Base-by-base conservation (phyloP, 2,888 invertebrate genomes). In the Drosophila phalerata region DNA sequence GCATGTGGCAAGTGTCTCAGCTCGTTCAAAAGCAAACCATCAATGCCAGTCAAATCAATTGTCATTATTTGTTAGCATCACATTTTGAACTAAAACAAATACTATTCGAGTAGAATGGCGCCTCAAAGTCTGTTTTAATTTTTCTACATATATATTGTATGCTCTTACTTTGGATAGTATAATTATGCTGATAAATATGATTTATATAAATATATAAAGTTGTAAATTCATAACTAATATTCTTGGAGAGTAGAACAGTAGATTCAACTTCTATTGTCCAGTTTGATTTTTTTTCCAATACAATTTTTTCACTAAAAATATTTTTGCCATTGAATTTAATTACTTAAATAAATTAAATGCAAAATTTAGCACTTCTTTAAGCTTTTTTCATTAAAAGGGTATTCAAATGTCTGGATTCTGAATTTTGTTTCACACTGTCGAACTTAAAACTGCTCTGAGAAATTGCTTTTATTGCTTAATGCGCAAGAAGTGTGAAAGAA, bases 11-110 rank as follows among this genome's bases (percentile, higher is more conserved):
- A 42, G 34, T 32, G 45, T 32, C 30, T 38, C 45, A 47, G 52
- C 38, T 30, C 15, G 0, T 51, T 47, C n/a, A 38, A 55, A 51
- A 22, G 34, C 32, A 17, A 53, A 34, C 55, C 67, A 80, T 82
- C 83, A 81, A 70, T 77, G 60, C 64, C 73, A 84, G 82, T 66
- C 69, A 79, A 65, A 82, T 82, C 83, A 85, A 79, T 73, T 77
- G 74, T 74, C 69, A 57, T 74, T 81, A 81, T 81, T 70, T 81
- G 77, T 77, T 72, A 63, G 60, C 73, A 67, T 69, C 69, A 43
- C 40, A 45, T 37, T 66, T 45, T 52, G 40, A 43, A 58, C 48
- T 52, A 58, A 69, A 69, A 62, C 55, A 64, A 60, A 64, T 63
- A 15, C 13, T 6, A 22, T 13, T 19, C 17, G 38, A 42, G 13